These are phyloP conservation scores for Tenualosa ilisha DNA, from an alignment of 2,797 vertebrate genomes.

Conservation along the genomic window DNA sequence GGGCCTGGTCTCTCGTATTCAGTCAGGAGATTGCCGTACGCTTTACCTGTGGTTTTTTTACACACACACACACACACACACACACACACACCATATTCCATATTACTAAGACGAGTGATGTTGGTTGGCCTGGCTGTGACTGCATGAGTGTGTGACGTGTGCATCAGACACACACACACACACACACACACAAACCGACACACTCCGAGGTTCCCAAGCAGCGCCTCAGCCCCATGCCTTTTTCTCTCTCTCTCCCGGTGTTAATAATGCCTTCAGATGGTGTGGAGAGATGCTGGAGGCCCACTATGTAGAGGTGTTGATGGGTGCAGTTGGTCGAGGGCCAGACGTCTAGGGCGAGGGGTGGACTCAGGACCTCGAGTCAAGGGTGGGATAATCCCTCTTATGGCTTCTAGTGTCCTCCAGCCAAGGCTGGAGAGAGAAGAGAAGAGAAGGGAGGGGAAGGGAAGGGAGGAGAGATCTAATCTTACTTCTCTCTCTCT, in stretches of 20 bases:
- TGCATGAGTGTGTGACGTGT: background rate
- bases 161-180: background rate
- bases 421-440: background rate
- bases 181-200: background rate
- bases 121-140: background rate
- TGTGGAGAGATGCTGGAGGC: background rate
- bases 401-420: background rate
- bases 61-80: background rate
- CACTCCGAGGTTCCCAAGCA: background rate
- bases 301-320: conserved; percentile 16
- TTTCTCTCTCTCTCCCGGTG: background rate
- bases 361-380: background rate
- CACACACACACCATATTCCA: background rate
- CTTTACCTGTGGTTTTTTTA: background rate
- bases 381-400: background rate
- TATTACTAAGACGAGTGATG: background rate
- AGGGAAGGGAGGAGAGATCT: background rate
- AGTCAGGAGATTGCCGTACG: background rate
- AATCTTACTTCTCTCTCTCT: background rate
- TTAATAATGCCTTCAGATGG: conserved; percentile 14
- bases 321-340: conserved; percentile 1
- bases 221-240: background rate
- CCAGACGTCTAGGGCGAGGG: background rate
- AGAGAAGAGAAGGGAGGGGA: no score
- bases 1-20: background rate